phyloP scores from a whole-genome alignment of 2,888 invertebrate genomes.

The Stenotaenia linearis region DNA sequence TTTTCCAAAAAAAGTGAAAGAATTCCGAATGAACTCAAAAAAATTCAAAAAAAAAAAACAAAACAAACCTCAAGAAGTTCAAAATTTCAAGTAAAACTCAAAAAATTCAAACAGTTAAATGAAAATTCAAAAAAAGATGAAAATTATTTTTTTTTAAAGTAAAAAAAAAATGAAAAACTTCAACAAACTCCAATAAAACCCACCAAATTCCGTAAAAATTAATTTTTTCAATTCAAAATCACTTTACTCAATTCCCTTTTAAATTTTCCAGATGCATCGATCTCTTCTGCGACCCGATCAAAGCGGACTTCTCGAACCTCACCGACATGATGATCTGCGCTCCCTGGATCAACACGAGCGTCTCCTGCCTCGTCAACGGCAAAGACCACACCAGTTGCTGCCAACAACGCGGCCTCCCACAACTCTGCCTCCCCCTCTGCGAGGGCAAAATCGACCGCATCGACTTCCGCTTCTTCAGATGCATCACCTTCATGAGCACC shows the following conservation, averaged over 20 bases:
- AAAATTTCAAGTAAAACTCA: too few species aligned
- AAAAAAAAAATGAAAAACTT: not conserved
- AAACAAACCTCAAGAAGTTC: too few species aligned
- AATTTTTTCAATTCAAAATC: too few species aligned
- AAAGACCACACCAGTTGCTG: conserved; percentile 79
- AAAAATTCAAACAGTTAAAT: too few species aligned
- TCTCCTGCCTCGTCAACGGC: conserved; percentile 70
- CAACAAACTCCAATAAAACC: too few species aligned
- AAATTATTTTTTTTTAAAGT: not conserved
- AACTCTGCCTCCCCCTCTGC: conserved; percentile 68
- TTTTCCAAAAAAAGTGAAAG: too few species aligned
- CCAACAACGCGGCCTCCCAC: conserved; percentile 65
- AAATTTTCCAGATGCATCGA: conserved; percentile 58
- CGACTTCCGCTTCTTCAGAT: conserved; percentile 75
- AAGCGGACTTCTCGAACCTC: conserved; percentile 55
- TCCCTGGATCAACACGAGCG: conserved; percentile 75
- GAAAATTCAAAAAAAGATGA: not conserved
- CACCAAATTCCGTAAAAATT: not conserved
- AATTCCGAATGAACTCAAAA: too few species aligned
- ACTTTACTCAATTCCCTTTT: not conserved
- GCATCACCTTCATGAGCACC: conserved; percentile 72
- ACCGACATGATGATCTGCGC: conserved; percentile 85
- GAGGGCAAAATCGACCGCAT: conserved; percentile 70
- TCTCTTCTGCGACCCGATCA: conserved; percentile 70
- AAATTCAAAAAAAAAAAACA: too few species aligned